A percentile compares a stretch with the other conserved stretches of the same genome.
Conservation (phyloP, 2,797 vertebrate genomes). For the Myripristis jacobus region DNA sequence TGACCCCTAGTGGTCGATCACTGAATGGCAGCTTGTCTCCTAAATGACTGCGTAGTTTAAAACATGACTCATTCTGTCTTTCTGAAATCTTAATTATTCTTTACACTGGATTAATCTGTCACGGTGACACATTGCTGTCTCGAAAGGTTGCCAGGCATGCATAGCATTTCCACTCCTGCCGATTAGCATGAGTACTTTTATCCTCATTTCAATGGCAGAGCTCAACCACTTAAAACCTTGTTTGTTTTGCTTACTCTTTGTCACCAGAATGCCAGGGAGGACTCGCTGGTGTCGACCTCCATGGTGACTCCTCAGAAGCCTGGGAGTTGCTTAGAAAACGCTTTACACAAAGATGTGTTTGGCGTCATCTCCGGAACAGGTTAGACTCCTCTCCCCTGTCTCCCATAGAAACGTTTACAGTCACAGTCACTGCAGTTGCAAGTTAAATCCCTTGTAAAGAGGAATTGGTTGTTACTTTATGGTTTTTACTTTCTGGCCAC, state of each 20-base stretch:
- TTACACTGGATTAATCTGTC: too few relatives aligned
- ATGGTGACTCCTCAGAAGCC: constrained; percentile 90
- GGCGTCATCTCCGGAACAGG: constrained; percentile 96
- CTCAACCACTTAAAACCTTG: neutral
- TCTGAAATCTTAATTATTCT: too few relatives aligned
- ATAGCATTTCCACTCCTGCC: neutral
- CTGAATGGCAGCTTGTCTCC: constrained; percentile 7
- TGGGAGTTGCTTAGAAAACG: constrained; percentile 88
- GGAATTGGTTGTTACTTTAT: too few relatives aligned
- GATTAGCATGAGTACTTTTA: neutral
- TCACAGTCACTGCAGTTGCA: neutral
- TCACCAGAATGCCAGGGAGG: constrained; percentile 88
- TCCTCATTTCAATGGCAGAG: neutral
- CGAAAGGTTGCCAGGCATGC: neutral
- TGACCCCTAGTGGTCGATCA: constrained; percentile 63
- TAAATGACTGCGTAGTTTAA: neutral
- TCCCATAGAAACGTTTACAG: neutral
- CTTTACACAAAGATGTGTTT: constrained; percentile 94
- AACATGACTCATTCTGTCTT: neutral
- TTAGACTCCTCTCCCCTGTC: constrained; percentile 53
- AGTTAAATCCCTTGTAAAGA: neutral
- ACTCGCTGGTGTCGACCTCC: constrained; percentile 82
- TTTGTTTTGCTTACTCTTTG: neutral
- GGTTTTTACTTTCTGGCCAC: too few relatives aligned
- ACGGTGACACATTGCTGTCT: too few relatives aligned